phyloP scores from a whole-genome alignment of 2,888 invertebrate genomes.

The Pemphredon lugubris region DNA sequence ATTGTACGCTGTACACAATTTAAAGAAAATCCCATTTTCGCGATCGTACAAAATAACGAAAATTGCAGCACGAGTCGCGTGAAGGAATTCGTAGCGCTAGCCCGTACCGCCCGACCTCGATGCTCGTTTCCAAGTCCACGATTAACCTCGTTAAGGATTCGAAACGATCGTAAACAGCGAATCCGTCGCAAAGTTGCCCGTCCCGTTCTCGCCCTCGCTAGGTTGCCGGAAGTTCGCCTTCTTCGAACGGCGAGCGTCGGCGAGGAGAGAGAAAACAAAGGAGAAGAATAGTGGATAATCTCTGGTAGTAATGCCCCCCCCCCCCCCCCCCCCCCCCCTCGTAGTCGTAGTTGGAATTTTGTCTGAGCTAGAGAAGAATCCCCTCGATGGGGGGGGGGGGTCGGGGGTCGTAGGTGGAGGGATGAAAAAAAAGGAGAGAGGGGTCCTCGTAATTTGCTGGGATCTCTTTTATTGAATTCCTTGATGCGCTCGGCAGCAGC shows the following conservation, averaged over 20 bases:
- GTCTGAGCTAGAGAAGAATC: constrained; percentile 30
- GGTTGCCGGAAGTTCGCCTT: too few relatives aligned
- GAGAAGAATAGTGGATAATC: constrained; percentile 52
- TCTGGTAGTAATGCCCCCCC: constrained; percentile 41
- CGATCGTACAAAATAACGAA: background rate
- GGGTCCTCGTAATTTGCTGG: constrained; percentile 50
- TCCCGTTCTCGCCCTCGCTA: too few relatives aligned
- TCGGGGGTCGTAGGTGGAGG: too few relatives aligned
- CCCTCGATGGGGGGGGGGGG: too few relatives aligned
- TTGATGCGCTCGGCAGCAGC: constrained; percentile 10
- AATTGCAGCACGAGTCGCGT: background rate
- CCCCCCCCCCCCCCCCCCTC: background rate
- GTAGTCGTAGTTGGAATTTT: constrained; percentile 56
- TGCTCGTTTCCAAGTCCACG: constrained; percentile 32
- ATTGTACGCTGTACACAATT: too few relatives aligned
- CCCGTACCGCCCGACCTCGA: constrained; percentile 19
- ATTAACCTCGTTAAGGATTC: constrained; percentile 62
- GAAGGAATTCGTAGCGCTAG: constrained; percentile 20
- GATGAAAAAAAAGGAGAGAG: constrained; percentile 8
- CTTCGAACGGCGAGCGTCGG: too few relatives aligned
- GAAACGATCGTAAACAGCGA: constrained; percentile 56
- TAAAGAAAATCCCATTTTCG: too few relatives aligned
- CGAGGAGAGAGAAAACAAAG: constrained; percentile 4
- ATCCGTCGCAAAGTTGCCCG: constrained; percentile 18
- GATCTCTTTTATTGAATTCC: constrained; percentile 53